Evolutionary conservation across 1,140 invertebrate genomes (phyloP).

Genomic region (Caerostris darwini): DNA sequence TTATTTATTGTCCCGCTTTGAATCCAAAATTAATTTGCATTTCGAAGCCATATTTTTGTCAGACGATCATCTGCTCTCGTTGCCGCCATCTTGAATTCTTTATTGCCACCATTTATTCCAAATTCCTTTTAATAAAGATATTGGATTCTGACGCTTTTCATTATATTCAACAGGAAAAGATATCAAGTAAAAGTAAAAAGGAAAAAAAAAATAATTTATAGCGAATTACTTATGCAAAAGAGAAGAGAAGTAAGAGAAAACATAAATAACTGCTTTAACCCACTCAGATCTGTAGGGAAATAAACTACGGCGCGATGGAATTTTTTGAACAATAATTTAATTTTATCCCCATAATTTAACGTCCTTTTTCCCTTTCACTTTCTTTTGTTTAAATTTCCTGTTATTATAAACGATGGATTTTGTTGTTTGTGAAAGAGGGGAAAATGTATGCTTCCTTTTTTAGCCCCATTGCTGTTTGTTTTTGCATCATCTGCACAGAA

Average conservation of each 20-base stretch:
- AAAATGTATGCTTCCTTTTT: not conserved
- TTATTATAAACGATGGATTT: constrained; percentile 66
- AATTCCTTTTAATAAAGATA: constrained; percentile 42
- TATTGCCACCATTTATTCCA: not conserved
- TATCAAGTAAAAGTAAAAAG: constrained; percentile 1
- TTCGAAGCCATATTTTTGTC: not conserved
- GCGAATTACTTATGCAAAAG: constrained; percentile 72
- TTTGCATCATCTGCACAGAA: constrained; percentile 52
- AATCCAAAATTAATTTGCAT: constrained; percentile 12
- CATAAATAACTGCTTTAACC: constrained; percentile 67
- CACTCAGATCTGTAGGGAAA: constrained; percentile 19
- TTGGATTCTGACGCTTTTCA: constrained; percentile 62
- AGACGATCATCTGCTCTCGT: constrained; percentile 15
- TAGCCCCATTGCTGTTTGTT: constrained; percentile 6
- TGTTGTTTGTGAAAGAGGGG: not conserved
- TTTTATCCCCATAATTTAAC: constrained; percentile 69
- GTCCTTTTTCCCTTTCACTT: not conserved
- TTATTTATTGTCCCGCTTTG: not conserved
- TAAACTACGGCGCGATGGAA: not conserved
- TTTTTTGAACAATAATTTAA: constrained; percentile 72
- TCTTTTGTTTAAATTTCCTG: constrained; percentile 52
- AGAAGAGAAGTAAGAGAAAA: constrained; percentile 19
- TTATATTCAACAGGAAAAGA: constrained; percentile 45
- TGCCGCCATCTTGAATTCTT: constrained; percentile 17
- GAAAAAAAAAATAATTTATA: constrained; percentile 56